Evolutionary conservation across 2,797 vertebrate genomes (phyloP).

Genomic region (Botia almorhae): DNA sequence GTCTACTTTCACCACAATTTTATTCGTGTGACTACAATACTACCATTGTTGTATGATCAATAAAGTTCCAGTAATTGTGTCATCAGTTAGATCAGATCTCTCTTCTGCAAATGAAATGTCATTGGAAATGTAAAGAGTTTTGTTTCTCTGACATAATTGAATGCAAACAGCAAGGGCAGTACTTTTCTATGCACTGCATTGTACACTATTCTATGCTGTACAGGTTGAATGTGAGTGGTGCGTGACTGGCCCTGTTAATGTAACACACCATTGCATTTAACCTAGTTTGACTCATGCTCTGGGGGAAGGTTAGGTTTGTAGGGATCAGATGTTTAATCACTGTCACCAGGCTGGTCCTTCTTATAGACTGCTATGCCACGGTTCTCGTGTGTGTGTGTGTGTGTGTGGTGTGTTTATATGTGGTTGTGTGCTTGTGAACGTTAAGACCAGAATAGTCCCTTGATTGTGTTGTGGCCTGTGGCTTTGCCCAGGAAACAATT

Average conservation of each 20-base stretch:
- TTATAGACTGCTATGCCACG: slow-evolving; percentile 19
- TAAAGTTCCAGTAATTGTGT: slow-evolving; percentile 2
- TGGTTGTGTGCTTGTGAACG: neutral
- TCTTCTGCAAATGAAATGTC: neutral
- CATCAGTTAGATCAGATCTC: neutral
- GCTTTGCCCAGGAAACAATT: neutral
- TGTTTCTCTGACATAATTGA: neutral
- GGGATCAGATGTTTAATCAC: slow-evolving; percentile 57
- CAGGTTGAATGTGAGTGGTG: neutral
- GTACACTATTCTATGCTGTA: neutral
- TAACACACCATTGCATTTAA: slow-evolving; percentile 44
- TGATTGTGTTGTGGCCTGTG: neutral
- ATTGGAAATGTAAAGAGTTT: neutral
- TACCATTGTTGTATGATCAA: slow-evolving; percentile 2
- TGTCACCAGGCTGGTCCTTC: slow-evolving; percentile 40
- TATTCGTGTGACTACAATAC: slow-evolving; percentile 2
- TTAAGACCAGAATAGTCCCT: neutral
- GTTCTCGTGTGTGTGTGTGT: neutral
- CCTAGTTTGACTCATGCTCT: slow-evolving; percentile 51
- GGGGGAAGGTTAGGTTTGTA: slow-evolving; percentile 49
- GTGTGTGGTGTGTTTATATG: neutral
- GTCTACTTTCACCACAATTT: neutral
- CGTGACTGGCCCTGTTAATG: neutral
- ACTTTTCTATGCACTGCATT: neutral
- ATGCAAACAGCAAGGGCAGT: neutral